Conservation (phyloP, 2,113 vertebrate species). For the Trematocara zebra region DNA sequence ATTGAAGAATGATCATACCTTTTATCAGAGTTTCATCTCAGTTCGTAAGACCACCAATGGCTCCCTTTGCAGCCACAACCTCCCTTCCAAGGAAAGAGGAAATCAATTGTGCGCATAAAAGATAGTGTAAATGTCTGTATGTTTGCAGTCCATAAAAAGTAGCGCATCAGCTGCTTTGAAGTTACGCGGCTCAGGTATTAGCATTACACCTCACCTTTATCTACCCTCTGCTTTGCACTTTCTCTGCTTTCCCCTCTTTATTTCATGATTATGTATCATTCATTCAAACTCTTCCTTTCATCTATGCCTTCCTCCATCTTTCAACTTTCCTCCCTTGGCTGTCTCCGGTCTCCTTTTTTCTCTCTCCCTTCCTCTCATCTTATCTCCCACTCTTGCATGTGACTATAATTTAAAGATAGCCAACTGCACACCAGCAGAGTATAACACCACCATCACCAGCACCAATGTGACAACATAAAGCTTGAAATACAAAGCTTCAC, state of each 20-base stretch:
- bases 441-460: neutral
- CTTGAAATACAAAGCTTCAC: neutral
- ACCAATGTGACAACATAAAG: neutral
- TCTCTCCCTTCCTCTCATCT: neutral
- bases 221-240: neutral
- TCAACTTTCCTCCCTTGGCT: neutral
- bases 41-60: neutral
- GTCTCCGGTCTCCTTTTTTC: neutral
- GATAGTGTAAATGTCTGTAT: neutral
- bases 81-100: neutral
- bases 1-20: neutral
- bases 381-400: neutral
- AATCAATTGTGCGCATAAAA: neutral
- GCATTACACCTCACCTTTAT: neutral
- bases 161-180: conserved; percentile 7
- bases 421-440: neutral
- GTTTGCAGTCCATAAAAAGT: neutral
- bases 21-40: neutral
- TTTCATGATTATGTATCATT: neutral
- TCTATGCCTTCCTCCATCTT: neutral
- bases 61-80: neutral
- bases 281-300: neutral
- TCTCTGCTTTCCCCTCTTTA: neutral
- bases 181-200: neutral
- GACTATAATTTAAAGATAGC: conserved; percentile 31